phyloP scores from a whole-genome alignment of 2,888 invertebrate genomes.

The Bombylius discolor region DNA sequence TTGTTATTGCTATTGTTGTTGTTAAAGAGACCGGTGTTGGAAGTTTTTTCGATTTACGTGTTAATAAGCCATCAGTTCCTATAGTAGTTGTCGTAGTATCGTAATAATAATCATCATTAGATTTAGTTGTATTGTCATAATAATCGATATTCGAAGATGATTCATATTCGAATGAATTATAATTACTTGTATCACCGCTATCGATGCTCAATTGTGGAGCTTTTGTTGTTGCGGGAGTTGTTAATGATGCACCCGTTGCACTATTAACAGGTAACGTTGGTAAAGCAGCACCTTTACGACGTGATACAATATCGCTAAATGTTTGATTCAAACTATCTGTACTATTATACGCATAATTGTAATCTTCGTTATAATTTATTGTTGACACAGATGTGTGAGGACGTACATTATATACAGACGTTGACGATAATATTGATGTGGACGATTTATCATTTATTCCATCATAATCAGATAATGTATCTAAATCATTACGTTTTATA shows the following conservation, averaged over 20 bases:
- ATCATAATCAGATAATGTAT: not conserved
- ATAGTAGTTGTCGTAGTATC: not conserved
- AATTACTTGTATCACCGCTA: not conserved
- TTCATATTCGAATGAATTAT: slow-evolving; percentile 6
- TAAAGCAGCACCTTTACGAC: slow-evolving; percentile 13
- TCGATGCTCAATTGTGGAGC: slow-evolving; percentile 2
- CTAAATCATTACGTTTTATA: slow-evolving; percentile 3
- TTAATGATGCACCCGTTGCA: not conserved
- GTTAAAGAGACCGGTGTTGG: not conserved
- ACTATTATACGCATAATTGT: slow-evolving; percentile 57
- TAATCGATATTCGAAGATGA: not conserved
- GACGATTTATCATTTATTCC: not conserved
- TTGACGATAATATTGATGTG: slow-evolving; percentile 19
- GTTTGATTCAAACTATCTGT: slow-evolving; percentile 41
- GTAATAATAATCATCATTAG: not conserved
- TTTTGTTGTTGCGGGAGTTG: not conserved
- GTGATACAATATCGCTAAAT: slow-evolving; percentile 10
- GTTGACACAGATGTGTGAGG: slow-evolving; percentile 28
- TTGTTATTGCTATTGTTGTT: not conserved
- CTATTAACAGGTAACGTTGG: slow-evolving; percentile 15
- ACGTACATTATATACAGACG: slow-evolving; percentile 20
- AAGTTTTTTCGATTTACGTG: slow-evolving; percentile 1
- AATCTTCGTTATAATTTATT: slow-evolving; percentile 50
- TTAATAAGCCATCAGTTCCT: not conserved
- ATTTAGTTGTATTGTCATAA: not conserved